phyloP scores from a whole-genome alignment of 2,113 vertebrate species.

The Anas platyrhynchos region DNA sequence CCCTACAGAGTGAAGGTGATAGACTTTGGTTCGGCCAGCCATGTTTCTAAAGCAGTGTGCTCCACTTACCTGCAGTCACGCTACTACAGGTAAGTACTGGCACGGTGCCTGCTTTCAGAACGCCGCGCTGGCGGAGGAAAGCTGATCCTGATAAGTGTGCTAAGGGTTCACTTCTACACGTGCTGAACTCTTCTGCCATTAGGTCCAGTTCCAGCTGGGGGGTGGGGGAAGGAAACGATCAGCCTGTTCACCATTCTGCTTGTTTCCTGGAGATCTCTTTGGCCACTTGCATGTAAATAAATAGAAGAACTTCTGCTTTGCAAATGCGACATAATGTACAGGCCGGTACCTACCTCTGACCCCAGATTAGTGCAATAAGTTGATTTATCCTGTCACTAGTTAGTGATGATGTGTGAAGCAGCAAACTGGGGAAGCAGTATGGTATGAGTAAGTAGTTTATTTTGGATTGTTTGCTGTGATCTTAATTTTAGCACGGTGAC shows the following conservation, averaged over 20 bases:
- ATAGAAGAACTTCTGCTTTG: background rate
- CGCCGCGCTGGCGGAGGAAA: rapidly evolving
- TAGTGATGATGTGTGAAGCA: background rate
- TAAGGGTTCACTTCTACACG: background rate
- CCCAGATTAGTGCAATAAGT: background rate
- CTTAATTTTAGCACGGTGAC: background rate
- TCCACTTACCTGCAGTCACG: constrained; percentile 97
- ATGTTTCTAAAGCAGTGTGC: constrained; percentile 96
- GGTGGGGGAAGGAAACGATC: background rate
- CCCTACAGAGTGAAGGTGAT: constrained; percentile 98
- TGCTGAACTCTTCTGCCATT: background rate
- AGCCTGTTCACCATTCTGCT: background rate
- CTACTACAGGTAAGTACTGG: constrained; percentile 90
- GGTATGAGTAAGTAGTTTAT: background rate
- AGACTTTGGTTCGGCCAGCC: constrained; percentile 96
- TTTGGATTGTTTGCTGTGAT: background rate
- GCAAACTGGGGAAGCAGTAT: background rate
- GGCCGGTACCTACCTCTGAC: background rate
- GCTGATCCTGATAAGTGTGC: background rate
- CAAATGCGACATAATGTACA: background rate
- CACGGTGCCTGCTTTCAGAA: rapidly evolving
- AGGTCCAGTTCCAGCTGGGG: background rate
- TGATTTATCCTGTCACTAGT: background rate
- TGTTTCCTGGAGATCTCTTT: constrained; percentile 4
- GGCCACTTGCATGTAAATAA: background rate